Base-by-base conservation (phyloP, 1,140 invertebrate species). In the Centruroides vittatus region DNA sequence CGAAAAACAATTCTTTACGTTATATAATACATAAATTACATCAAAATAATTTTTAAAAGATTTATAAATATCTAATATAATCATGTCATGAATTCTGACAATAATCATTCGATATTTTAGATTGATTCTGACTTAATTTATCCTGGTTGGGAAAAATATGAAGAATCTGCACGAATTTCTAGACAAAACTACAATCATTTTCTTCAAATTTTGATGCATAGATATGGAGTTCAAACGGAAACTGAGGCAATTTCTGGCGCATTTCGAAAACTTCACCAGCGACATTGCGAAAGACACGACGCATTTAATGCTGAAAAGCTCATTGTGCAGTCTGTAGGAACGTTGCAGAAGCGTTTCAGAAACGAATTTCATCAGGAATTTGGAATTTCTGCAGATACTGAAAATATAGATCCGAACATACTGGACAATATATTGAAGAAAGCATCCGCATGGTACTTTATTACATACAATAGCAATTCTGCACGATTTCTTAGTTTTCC, bases 131-230 rank as follows among this genome's bases (percentile, higher is more conserved):
- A 58, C 50, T 59, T 67, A 48, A 12, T 53, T 46, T 60, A 58
- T 60, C 48, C 48, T 35, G 67, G 66, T 35, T 68, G 67, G 67
- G 55, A 67, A 47, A 34, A 36, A 46, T 67, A 62, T 41, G 34
- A 52, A 48, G 46, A 61, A 10, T 12, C 48, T 41, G 67, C 67
- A 11, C 47, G 52, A 7, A 53, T 61, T 6, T 49, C 50, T 12
- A 49, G 51, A 47, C 55, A 64, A 36, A 64, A 64, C 11, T 64
- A 55, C 11, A 61, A 58, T 47, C 12, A 47, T 0, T 12, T 60
- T 6, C 36, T 64, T 1, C 35, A 50, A 49, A 55, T 52, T n/a
- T 23, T 64, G 10, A 35, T 64, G 6, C 57, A 55, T 51, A 64
- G 54, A 11, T 64, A 64, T 34, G 59, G 59, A 5, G 58, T 64